Conservation (phyloP, 1,140 invertebrate species). For the Eueides isabella region DNA sequence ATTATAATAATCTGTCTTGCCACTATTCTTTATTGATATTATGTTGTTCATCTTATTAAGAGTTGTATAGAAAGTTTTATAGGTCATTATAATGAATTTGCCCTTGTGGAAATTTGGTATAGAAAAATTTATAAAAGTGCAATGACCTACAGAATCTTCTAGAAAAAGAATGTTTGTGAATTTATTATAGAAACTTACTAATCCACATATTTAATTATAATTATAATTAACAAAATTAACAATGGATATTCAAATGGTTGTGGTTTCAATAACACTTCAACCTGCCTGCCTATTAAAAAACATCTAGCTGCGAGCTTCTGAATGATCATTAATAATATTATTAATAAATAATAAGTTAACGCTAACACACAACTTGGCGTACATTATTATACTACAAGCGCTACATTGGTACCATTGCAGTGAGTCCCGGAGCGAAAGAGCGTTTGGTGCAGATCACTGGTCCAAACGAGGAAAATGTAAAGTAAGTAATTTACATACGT, state of each 20-base stretch:
- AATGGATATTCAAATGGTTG: conserved; percentile 23
- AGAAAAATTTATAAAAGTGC: background rate
- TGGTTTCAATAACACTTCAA: conserved; percentile 28
- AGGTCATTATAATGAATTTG: background rate
- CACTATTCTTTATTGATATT: background rate
- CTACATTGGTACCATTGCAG: conserved; percentile 82
- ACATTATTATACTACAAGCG: background rate
- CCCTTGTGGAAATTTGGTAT: background rate
- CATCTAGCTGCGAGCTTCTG: conserved; percentile 63
- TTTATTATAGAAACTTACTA: conserved; percentile 3
- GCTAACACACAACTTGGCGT: background rate
- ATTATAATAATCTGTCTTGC: conserved; percentile 28
- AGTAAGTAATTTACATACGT: conserved; percentile 84
- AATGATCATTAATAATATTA: conserved; percentile 37
- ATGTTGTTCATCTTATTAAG: background rate
- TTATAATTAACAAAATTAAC: conserved; percentile 16
- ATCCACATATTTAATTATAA: background rate
- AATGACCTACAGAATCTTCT: background rate
- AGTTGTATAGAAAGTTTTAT: conserved; percentile 3
- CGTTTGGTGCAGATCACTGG: conserved; percentile 96
- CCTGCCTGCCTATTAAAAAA: conserved; percentile 34
- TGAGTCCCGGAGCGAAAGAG: conserved; percentile 95
- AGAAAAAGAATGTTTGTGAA: background rate
- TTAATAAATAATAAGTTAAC: conserved; percentile 28
- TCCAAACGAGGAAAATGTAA: conserved; percentile 94